Evolutionary conservation across 2,888 invertebrate genomes (phyloP).

Genomic region (Anthophora plumipes): DNA sequence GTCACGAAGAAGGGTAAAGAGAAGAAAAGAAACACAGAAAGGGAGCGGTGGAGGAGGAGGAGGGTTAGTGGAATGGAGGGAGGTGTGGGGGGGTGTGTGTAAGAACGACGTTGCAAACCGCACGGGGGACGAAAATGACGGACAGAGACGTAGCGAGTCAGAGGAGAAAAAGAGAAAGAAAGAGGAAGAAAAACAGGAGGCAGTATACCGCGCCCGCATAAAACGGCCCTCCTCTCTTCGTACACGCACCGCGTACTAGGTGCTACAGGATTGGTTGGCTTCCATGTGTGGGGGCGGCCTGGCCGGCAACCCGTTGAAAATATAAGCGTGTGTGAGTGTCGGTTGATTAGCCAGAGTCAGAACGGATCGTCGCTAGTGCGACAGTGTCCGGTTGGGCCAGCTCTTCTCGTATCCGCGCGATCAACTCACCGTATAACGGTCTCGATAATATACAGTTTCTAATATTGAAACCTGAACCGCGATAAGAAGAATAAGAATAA

Average conservation of each 20-base stretch:
- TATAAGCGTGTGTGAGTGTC: conserved; percentile 83
- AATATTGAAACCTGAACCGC: no score
- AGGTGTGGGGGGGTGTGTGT: no score
- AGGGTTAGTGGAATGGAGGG: no score
- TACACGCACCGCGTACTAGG: conserved; percentile 48
- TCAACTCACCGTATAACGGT: conserved; percentile 1
- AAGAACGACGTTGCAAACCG: no score
- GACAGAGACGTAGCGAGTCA: conserved; percentile 24
- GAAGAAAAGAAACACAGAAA: conserved; percentile 18
- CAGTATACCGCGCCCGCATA: conserved; percentile 76
- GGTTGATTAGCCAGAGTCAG: conserved; percentile 81
- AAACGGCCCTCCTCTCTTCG: conserved; percentile 60
- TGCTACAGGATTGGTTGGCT: conserved; percentile 77
- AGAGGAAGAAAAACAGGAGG: conserved; percentile 58
- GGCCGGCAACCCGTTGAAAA: conserved; percentile 79
- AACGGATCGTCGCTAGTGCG: conserved; percentile 76
- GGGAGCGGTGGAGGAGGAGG: neutral
- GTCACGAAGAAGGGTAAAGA: neutral
- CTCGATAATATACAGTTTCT: no score
- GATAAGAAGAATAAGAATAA: no score
- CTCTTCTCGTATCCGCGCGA: conserved; percentile 36
- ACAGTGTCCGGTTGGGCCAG: conserved; percentile 63
- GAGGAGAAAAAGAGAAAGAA: conserved; percentile 50
- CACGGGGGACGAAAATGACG: conserved; percentile 16
- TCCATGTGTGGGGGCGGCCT: conserved; percentile 79